Evolutionary conservation across 2,888 invertebrate genomes (phyloP), one percentile per base, ranked within the genome.

Genomic region (Andricus quercusramuli): DNA sequence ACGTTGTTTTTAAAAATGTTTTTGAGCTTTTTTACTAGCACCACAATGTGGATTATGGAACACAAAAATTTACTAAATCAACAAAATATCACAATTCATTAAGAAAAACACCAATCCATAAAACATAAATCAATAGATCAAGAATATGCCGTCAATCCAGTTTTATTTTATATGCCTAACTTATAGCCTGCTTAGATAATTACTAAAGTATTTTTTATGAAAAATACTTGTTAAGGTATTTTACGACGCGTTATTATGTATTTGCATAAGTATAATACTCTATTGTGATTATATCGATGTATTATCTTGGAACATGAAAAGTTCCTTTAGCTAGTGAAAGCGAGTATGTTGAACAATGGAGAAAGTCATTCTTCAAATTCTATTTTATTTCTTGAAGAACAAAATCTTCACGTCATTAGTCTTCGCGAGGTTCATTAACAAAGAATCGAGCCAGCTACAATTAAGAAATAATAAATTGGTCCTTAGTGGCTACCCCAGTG

Each of bases 251-350:
- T n/a, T 59, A 77, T 81, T 77, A 2, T 29, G 59, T 70, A 74
- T 68, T 67, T 29, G 25, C 67, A 41, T 78, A 68, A 70, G 15
- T 56, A 56, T 64, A 51, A 78, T 83, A 78, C 79, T 82, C 77
- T 66, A 77, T 79, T 81, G 82, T 67, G 78, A 82, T 78, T 41
- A 65, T 64, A 77, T 65, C 77, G 74, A 77, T 70, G 44, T 77
- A 64, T 51, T 79, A 79, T 78, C n/a, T 22, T 8, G 22, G 22
- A 59, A 59, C 59, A n/a, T 20, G n/a, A 9, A 56, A 56, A 59
- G 59, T 59, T 59, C 22, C 22, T 59, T 22, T 59, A 44, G 44
- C 13, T 22, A 59, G 17, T 59, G 59, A 22, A 22, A 59, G 59
- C 22, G 59, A 59, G 22, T n/a, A 13, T 62, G n/a, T 32, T 29